Base-by-base conservation (phyloP, 2,113 vertebrate genomes). In the Apodemus speciosus region DNA sequence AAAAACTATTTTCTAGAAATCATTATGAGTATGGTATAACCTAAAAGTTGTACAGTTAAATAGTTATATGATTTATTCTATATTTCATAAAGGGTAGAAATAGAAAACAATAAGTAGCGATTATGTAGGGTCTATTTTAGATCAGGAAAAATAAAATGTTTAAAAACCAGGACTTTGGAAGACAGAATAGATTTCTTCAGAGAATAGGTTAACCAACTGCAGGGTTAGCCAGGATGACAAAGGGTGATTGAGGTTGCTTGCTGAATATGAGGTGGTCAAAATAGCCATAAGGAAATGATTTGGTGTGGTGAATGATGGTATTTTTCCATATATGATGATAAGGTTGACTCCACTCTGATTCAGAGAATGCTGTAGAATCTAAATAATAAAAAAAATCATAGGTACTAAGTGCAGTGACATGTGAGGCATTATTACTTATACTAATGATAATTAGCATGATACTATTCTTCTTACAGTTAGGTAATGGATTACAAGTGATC, bases 1-100 rank as follows among this genome's bases (percentile, higher is more conserved):
- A 15, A 80, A 79, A 93, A 66, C 27, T 49, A 32, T 9, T 90
- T 90, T 90, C 43, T 66, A 76, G 13, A 85, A 93, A 92, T 3
- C 75, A 60, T 40, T 23, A 72, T 68, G 30, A 51, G 8, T 51
- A 53, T 49, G 21, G 20, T 72, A 16, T 46, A 79, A 92, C 15
- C 79, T 56, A 56, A 77, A 93, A 92, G 4, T 58, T 46, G 62
- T 89, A 11, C 38, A 77, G 0, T 35, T 92, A 64, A 93, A 87
- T 5, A 30, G 3, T 20, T 91, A 69, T 87, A 76, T 90, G 16
- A 77, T 53, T 91, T 73, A 46, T 89, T 85, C 89, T 95, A 2
- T 38, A 75, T 85, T 60, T 75, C 72, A 83, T 77, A 64, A 43
- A 92, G 18, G 72, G n/a, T 13, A 95, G 11, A 91, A 90, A 89